Conservation (phyloP, 2,113 vertebrate species). For the Anseranas semipalmata region DNA sequence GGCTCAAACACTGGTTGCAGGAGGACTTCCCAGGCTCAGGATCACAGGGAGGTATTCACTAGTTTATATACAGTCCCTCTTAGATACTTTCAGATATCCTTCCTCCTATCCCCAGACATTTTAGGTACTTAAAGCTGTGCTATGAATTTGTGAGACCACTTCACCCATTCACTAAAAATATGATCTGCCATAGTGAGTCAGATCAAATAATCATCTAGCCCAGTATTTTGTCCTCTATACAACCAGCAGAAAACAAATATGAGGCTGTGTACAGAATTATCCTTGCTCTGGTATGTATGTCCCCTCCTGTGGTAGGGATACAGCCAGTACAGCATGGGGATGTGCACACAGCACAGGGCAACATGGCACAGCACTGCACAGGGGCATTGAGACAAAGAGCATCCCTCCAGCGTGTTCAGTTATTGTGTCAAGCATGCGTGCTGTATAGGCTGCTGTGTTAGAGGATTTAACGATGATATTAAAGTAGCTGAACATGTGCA, state of each 20-base stretch:
- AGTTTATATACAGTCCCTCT: not conserved
- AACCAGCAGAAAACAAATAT: not conserved
- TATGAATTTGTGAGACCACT: not conserved
- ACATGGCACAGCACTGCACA: rapidly evolving
- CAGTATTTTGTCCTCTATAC: not conserved
- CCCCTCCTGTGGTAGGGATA: not conserved
- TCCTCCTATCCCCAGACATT: not conserved
- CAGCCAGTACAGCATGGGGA: rapidly evolving
- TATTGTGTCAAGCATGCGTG: rapidly evolving
- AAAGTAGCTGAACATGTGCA: not conserved
- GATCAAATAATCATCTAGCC: not conserved
- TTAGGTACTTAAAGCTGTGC: not conserved
- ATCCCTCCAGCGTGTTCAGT: not conserved
- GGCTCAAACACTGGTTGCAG: not conserved
- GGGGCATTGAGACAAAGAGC: not conserved
- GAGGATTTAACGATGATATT: not conserved
- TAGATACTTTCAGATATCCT: not conserved
- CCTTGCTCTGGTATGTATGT: not conserved
- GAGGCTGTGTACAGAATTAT: not conserved
- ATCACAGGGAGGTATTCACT: not conserved
- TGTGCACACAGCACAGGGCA: not conserved
- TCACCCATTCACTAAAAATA: not conserved
- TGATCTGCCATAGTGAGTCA: not conserved
- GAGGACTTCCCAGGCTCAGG: not conserved
- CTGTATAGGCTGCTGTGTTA: not conserved